phyloP scores from a whole-genome alignment of 2,888 invertebrate species.

The Drosophila prostipennis region DNA sequence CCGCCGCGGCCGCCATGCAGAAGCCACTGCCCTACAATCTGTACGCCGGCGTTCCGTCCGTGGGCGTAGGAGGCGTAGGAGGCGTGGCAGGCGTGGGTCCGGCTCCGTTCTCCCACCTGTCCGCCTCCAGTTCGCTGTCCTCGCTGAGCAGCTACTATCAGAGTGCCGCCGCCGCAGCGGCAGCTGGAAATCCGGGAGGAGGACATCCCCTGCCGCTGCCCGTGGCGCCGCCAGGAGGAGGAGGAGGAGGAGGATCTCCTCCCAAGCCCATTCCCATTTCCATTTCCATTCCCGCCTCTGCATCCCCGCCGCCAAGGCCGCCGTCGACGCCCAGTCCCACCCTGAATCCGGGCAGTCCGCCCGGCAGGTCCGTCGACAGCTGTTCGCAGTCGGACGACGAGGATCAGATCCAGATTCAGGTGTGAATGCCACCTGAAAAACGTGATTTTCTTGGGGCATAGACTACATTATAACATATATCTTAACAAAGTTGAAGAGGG shows the following conservation, averaged over 20 bases:
- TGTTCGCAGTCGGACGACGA: constrained; percentile 84
- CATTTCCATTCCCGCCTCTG: not conserved
- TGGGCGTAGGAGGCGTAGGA: constrained; percentile 78
- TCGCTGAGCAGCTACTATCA: constrained; percentile 86
- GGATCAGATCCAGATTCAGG: constrained; percentile 84
- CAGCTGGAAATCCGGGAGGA: constrained; percentile 36
- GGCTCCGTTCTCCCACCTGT: constrained; percentile 83
- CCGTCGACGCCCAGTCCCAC: constrained; percentile 83
- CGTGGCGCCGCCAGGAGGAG: constrained; percentile 1
- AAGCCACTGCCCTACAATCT: constrained; percentile 92
- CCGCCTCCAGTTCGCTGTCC: constrained; percentile 88
- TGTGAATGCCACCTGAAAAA: constrained; percentile 67
- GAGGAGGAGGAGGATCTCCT: not conserved
- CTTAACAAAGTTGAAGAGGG: not conserved
- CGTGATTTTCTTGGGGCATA: not conserved
- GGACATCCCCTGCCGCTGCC: not conserved
- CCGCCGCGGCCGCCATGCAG: constrained; percentile 91
- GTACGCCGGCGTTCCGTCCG: constrained; percentile 84
- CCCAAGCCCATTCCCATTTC: not conserved
- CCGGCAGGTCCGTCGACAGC: constrained; percentile 83
- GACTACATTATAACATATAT: not conserved
- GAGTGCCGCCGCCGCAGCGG: constrained; percentile 79
- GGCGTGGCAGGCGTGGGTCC: constrained; percentile 81
- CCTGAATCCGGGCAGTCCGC: constrained; percentile 84
- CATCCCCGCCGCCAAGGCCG: constrained; percentile 47